Conservation (phyloP, 2,113 vertebrate species). For the Orycteropus afer region DNA sequence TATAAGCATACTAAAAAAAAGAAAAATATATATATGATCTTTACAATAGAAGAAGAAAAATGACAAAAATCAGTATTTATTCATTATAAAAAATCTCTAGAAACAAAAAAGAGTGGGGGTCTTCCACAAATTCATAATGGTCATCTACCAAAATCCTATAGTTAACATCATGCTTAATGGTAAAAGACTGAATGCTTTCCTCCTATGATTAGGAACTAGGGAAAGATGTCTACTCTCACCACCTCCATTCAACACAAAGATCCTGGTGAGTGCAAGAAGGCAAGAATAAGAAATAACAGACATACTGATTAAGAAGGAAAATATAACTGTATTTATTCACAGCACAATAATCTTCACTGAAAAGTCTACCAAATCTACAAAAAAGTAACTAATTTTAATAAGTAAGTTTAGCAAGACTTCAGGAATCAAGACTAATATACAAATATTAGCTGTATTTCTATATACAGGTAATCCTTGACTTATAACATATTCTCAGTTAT, state of each 20-base stretch:
- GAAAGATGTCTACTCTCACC: background rate
- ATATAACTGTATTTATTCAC: background rate
- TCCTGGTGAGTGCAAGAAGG: background rate
- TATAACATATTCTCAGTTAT: too few species aligned
- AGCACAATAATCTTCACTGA: background rate
- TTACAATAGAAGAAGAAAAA: background rate
- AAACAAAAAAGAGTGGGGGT: background rate
- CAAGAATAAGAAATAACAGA: too few species aligned
- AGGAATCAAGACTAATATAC: background rate
- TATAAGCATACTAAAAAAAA: background rate
- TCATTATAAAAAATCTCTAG: background rate
- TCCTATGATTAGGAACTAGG: background rate
- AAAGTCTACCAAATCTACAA: background rate
- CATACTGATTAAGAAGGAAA: background rate
- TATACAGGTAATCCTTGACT: too few species aligned
- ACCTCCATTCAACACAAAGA: background rate
- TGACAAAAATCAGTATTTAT: background rate
- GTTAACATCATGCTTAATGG: too few species aligned
- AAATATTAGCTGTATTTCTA: background rate
- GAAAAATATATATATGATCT: too few species aligned
- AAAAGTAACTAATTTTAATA: background rate
- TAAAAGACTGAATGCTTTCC: too few species aligned
- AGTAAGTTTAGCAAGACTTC: background rate
- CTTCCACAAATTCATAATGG: background rate
- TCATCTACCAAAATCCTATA: too few species aligned